These are phyloP conservation scores for Thyatira batis DNA, from an alignment of 2,888 invertebrate genomes.

Conservation along the genomic window DNA sequence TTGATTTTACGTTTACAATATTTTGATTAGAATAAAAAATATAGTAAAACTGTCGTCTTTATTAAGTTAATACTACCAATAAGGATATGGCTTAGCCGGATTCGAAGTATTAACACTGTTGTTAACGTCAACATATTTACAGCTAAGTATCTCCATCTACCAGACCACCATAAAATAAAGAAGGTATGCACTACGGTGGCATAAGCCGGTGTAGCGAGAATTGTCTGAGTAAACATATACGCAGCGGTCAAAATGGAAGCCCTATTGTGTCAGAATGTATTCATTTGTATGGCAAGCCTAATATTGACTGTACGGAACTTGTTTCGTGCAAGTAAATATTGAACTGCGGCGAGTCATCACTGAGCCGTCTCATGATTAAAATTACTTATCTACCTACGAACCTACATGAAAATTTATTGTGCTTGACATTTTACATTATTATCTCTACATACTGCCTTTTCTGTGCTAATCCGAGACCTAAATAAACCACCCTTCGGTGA, in stretches of 20 bases:
- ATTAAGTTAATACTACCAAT: background rate
- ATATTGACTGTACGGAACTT: slow-evolving; percentile 76
- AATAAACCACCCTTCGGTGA: slow-evolving; percentile 13
- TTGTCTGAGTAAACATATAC: slow-evolving; percentile 72
- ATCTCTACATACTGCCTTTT: slow-evolving; percentile 9
- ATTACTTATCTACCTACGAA: no score
- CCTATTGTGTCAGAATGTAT: slow-evolving; percentile 78
- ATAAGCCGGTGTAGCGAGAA: slow-evolving; percentile 65
- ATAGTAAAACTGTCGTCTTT: background rate
- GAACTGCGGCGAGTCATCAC: slow-evolving; percentile 39
- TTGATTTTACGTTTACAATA: background rate
- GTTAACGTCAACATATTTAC: slow-evolving; percentile 3
- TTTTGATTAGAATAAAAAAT: background rate
- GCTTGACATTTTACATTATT: background rate
- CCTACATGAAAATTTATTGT: slow-evolving; percentile 15
- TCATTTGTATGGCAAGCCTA: slow-evolving; percentile 78
- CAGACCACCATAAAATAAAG: slow-evolving; percentile 48
- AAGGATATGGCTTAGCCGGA: background rate
- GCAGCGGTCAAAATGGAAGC: slow-evolving; percentile 77
- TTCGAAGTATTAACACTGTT: slow-evolving; percentile 2
- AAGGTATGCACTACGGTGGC: slow-evolving; percentile 60
- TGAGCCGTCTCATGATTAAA: slow-evolving; percentile 54
- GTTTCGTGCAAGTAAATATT: slow-evolving; percentile 71
- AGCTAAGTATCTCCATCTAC: slow-evolving; percentile 16
- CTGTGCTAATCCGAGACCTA: slow-evolving; percentile 17